Conservation (phyloP, 23 tunicate species). For the Botrylloides violaceus region DNA sequence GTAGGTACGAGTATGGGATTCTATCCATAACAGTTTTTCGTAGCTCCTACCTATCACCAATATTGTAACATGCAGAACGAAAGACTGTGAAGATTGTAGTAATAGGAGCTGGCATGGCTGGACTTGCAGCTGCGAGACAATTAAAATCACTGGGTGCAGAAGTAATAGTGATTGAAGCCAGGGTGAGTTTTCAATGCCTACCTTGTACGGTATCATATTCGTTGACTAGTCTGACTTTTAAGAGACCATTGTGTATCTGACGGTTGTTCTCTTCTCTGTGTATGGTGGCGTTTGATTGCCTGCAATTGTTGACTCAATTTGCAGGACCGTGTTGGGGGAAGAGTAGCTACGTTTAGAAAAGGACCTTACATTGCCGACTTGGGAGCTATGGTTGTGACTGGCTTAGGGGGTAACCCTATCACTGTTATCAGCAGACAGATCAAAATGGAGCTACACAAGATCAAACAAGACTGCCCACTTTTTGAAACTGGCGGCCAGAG, state of each 20-base stretch:
- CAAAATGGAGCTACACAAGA: constrained; percentile 84
- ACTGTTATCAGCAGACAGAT: constrained; percentile 88
- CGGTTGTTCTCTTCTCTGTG: background rate
- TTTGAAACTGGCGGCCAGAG: constrained; percentile 88
- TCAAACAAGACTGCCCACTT: constrained; percentile 87
- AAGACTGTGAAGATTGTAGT: constrained; percentile 77
- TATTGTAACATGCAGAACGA: constrained; percentile 19
- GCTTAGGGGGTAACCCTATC: constrained; percentile 99
- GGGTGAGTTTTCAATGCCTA: constrained; percentile 57
- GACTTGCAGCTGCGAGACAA: constrained; percentile 91
- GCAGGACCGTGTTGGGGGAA: constrained; percentile 96
- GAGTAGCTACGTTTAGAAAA: constrained; percentile 80
- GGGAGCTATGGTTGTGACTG: constrained; percentile 99
- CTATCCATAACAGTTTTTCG: background rate
- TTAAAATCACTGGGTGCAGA: constrained; percentile 84
- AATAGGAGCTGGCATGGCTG: constrained; percentile 93
- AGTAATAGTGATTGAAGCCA: constrained; percentile 86
- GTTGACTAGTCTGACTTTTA: background rate
- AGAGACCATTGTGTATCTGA: background rate
- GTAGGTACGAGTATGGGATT: background rate
- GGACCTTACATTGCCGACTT: constrained; percentile 77
- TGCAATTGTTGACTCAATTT: background rate
- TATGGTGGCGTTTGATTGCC: background rate
- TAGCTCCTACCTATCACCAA: background rate
- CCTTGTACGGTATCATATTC: no score